Evolutionary conservation across 2,797 vertebrate species (phyloP), one percentile per base, ranked within the genome.

Genomic region (Tadarida brasiliensis): DNA sequence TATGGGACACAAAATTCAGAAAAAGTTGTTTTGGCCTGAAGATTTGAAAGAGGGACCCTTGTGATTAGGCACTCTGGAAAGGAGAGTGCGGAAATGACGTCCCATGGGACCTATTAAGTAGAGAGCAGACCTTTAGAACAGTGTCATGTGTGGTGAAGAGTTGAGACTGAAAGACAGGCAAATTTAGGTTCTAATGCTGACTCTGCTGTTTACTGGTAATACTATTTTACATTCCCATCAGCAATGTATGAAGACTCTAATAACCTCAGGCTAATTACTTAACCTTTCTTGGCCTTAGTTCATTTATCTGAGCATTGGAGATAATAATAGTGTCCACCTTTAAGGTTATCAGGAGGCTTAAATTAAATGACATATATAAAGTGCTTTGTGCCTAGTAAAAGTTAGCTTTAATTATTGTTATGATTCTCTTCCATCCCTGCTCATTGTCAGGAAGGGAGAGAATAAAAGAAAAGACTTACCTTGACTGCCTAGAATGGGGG

Each of bases 341-440:
- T 57, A 35, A 28, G 17, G 30, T 61, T 91, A 54, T 87, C 71
- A 22, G 19, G 28, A 92, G 16, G 12, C 51, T 67, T 91, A 44
- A 68, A 33, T 76, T 57, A 94, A 94, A 35, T 54, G 28, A 90
- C 73, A 35, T 15, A 56, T 71, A 11, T 24, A 6, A 96, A 93
- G 28, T 56, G 17, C 30, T 67, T 84, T 65, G 15, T 74, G 39
- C 59, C 70, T 61, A 76, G 54, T 80, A 49, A 63, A 91, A 80
- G 22, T 90, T 59, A 90, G 30, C 59, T 22, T 19, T 74, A 39
- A 49, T 44, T 70, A 56, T 59, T n/a, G 19, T 39, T 63, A 68
- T 10, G 51, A 78, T 93, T 85, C 35, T 71, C 54, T 88, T 61
- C 19, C 33, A 57, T 56, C 78, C 33, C 39, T 73, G 22, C 5